These are phyloP conservation scores for Calidris pygmaea DNA, from an alignment of 2,113 vertebrate species.

Conservation along the genomic window DNA sequence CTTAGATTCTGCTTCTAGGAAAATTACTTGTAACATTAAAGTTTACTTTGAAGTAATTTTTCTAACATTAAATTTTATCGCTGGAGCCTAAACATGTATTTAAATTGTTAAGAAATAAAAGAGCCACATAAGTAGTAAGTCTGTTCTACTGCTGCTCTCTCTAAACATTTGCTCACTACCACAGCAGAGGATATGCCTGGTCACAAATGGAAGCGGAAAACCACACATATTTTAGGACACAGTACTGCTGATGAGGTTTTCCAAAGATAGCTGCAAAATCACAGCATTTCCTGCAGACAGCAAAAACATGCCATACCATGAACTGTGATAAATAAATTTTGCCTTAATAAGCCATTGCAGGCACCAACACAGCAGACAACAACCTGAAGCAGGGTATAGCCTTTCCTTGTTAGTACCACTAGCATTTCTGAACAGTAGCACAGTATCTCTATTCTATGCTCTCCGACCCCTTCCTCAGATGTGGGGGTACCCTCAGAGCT, in stretches of 20 bases:
- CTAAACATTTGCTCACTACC: not conserved
- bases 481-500: not conserved
- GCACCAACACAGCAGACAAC: not conserved
- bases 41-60: not conserved
- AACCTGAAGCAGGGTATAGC: not conserved
- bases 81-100: not conserved
- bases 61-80: not conserved
- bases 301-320: not conserved
- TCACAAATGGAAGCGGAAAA: slow-evolving; percentile 8
- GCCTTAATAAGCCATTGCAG: not conserved
- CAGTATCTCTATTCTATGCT: not conserved
- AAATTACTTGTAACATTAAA: not conserved
- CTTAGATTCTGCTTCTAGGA: not conserved
- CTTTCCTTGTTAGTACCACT: not conserved
- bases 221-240: not conserved
- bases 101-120: not conserved
- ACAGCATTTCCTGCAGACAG: not conserved
- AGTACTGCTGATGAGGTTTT: not conserved
- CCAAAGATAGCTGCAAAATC: not conserved
- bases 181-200: not conserved
- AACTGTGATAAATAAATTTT: not conserved
- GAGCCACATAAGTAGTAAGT: not conserved
- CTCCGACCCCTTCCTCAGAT: not conserved
- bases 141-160: not conserved
- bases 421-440: not conserved